Percentiles rank a stretch among this genome's conserved stretches.
Evolutionary conservation across 2,888 invertebrate genomes (phyloP).

Genomic region (Dendrolimus houi): DNA sequence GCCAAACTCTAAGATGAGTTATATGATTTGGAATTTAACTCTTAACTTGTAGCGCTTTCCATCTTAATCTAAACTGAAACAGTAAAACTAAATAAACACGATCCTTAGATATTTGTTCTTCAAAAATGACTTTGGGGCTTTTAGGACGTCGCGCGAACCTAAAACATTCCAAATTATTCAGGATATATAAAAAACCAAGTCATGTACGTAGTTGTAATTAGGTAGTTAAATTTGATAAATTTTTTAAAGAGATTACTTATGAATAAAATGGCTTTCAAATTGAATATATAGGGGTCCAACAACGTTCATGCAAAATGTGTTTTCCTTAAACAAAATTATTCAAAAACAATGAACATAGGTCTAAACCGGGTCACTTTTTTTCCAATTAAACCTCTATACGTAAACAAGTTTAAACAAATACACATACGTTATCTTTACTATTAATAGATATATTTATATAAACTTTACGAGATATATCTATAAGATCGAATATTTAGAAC

Average conservation of each 20-base stretch:
- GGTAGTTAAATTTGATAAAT: constrained; percentile 71
- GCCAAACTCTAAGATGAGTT: too few species aligned
- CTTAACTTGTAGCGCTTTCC: too few species aligned
- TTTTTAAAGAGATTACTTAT: constrained; percentile 70
- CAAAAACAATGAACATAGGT: neutral
- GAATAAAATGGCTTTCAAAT: constrained; percentile 70
- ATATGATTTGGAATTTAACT: too few species aligned
- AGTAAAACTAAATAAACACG: neutral
- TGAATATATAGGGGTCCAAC: constrained; percentile 71
- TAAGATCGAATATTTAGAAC: too few species aligned
- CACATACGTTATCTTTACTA: too few species aligned
- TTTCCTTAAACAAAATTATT: neutral
- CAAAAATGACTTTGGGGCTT: constrained; percentile 19
- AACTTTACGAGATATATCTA: too few species aligned
- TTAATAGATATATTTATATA: too few species aligned
- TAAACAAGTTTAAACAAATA: neutral
- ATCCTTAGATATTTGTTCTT: neutral
- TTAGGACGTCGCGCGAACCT: constrained; percentile 55
- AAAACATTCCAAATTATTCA: constrained; percentile 50
- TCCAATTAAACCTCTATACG: neutral
- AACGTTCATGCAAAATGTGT: constrained; percentile 38
- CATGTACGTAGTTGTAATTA: constrained; percentile 59
- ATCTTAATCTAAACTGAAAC: too few species aligned
- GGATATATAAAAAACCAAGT: constrained; percentile 42
- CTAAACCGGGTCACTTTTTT: neutral